phyloP scores from a whole-genome alignment of 2,797 vertebrate genomes.

The Pogoniulus pusillus region DNA sequence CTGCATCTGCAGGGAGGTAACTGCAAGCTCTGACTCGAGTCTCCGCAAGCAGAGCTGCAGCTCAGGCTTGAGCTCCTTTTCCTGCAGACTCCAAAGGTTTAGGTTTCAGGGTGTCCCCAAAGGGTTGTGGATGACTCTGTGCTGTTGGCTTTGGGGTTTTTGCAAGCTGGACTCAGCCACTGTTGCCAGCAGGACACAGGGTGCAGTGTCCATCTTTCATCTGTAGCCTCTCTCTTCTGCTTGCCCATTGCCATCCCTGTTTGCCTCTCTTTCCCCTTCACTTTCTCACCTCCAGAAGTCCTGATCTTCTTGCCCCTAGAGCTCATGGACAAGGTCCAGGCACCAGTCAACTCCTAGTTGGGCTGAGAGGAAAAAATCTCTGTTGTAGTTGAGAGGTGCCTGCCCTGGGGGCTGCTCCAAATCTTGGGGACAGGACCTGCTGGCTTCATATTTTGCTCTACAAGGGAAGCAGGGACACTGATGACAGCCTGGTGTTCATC shows the following conservation, averaged over 20 bases:
- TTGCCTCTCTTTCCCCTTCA: not conserved
- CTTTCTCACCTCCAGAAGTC: not conserved
- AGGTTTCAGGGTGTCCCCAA: not conserved
- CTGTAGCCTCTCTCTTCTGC: not conserved
- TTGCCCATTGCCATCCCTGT: not conserved
- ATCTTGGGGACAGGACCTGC: accelerated
- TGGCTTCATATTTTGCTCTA: not conserved
- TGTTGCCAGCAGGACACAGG: accelerated
- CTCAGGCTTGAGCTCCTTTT: not conserved
- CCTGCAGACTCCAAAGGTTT: not conserved
- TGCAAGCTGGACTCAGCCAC: not conserved
- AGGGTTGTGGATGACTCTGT: not conserved
- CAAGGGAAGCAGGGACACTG: not conserved
- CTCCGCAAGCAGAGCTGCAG: not conserved
- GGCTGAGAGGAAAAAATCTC: not conserved
- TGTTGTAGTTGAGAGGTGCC: not conserved
- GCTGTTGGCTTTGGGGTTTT: not conserved
- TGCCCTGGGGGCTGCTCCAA: not conserved
- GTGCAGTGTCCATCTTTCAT: accelerated
- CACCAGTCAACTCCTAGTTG: accelerated
- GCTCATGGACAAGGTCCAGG: accelerated
- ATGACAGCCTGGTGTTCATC: accelerated
- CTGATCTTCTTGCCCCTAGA: not conserved
- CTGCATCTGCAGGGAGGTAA: not conserved
- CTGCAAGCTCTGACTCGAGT: not conserved